Evolutionary conservation across 2,113 vertebrate species (phyloP).

Genomic region (Ceyx melanurus): DNA sequence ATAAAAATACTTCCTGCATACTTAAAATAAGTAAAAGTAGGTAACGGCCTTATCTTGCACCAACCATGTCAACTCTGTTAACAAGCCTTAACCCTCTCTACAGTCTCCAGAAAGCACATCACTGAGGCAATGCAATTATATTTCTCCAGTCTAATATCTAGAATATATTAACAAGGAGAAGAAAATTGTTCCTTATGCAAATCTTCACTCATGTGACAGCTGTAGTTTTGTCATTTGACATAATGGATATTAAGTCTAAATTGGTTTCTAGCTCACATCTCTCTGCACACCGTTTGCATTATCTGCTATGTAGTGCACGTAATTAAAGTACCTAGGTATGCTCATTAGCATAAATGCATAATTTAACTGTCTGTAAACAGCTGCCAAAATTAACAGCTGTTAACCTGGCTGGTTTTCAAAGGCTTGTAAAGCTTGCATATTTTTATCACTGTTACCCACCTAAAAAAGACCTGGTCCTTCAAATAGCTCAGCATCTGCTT

Average conservation of each 20-base stretch:
- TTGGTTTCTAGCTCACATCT: background rate
- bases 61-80: background rate
- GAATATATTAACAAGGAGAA: background rate
- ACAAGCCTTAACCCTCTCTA: background rate
- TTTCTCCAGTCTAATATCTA: background rate
- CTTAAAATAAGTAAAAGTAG: conserved; percentile 32
- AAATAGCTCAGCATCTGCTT: background rate
- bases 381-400: background rate
- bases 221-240: conserved; percentile 2
- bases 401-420: background rate
- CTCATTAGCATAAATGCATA: conserved; percentile 49
- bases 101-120: background rate
- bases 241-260: background rate
- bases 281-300: background rate
- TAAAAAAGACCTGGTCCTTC: background rate
- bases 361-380: conserved; percentile 2
- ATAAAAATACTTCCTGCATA: background rate
- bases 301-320: conserved; percentile 10
- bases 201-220: background rate
- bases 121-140: background rate
- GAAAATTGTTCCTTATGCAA: background rate
- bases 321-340: conserved; percentile 23
- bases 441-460: background rate
- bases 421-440: conserved; percentile 46
- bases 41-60: background rate